Conservation (phyloP, 2,113 vertebrate species). For the Salminus brasiliensis region DNA sequence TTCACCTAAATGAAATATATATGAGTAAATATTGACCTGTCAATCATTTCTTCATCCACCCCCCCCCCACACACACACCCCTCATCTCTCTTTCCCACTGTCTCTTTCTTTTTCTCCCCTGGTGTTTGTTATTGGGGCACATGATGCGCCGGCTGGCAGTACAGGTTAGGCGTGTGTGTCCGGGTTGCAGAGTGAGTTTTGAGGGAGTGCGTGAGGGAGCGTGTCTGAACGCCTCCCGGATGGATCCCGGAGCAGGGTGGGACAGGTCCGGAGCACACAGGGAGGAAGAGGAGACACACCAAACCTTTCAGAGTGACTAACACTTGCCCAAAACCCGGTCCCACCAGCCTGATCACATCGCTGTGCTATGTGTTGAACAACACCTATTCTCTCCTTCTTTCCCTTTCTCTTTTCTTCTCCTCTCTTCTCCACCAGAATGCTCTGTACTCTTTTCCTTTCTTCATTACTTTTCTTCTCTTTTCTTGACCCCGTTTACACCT, state of each 20-base stretch:
- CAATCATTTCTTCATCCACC: background rate
- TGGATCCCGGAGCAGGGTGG: constrained; percentile 51
- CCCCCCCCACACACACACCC: background rate
- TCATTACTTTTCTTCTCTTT: too few species aligned
- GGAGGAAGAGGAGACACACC: constrained; percentile 39
- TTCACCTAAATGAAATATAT: background rate
- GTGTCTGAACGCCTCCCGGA: constrained; percentile 54
- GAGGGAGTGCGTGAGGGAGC: constrained; percentile 21
- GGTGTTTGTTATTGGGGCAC: constrained; percentile 31
- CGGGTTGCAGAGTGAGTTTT: constrained; percentile 32
- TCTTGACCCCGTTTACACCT: too few species aligned
- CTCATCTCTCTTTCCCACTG: background rate
- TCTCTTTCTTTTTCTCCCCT: constrained; percentile 8
- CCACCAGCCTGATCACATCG: constrained; percentile 52
- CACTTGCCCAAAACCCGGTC: constrained; percentile 42
- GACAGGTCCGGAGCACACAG: constrained; percentile 43
- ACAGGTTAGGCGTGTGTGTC: constrained; percentile 50
- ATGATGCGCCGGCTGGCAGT: constrained; percentile 27
- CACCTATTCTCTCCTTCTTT: constrained; percentile 32
- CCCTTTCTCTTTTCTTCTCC: constrained; percentile 13
- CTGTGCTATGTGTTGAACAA: constrained; percentile 11
- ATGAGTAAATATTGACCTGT: background rate
- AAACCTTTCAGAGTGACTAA: constrained; percentile 43
- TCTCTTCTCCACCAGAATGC: background rate
- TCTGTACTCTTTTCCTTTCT: background rate